These are phyloP conservation scores for Trissoscelio sp. DNA, from an alignment of 2,888 invertebrate genomes.

Conservation along the genomic window DNA sequence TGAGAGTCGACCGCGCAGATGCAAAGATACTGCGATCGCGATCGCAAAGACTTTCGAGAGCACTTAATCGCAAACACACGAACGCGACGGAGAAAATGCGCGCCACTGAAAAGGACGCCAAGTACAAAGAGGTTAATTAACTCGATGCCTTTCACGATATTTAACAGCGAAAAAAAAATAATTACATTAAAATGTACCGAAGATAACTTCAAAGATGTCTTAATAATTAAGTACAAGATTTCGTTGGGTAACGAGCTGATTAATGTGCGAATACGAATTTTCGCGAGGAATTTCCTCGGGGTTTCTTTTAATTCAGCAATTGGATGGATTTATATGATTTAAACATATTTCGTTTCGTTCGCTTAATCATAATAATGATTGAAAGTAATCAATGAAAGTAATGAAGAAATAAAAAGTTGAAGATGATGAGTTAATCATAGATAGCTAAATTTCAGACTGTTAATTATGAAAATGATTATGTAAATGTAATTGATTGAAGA, in stretches of 20 bases:
- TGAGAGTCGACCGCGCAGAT: slow-evolving; percentile 64
- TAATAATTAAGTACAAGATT: slow-evolving; percentile 46
- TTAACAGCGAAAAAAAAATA: slow-evolving; percentile 36
- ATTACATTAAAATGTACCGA: slow-evolving; percentile 48
- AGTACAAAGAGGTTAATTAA: slow-evolving; percentile 67
- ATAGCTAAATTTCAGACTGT: background rate
- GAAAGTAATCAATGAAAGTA: background rate
- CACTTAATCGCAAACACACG: slow-evolving; percentile 63
- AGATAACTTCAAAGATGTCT: slow-evolving; percentile 59
- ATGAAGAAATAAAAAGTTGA: background rate
- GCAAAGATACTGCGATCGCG: slow-evolving; percentile 68
- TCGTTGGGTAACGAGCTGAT: slow-evolving; percentile 40
- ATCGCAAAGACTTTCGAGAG: slow-evolving; percentile 65
- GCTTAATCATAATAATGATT: background rate
- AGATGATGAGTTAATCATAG: background rate
- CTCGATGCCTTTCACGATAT: slow-evolving; percentile 63
- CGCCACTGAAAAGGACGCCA: slow-evolving; percentile 51
- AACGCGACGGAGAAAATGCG: slow-evolving; percentile 54
- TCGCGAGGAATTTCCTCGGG: background rate
- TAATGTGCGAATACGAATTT: slow-evolving; percentile 43
- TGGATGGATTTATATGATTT: too few relatives aligned
- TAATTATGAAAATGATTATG: too few relatives aligned
- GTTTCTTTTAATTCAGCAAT: too few relatives aligned
- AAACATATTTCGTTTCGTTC: too few relatives aligned
- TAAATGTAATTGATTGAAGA: background rate